Conservation (phyloP, 2,888 invertebrate species). For the Crocallis elinguaria region DNA sequence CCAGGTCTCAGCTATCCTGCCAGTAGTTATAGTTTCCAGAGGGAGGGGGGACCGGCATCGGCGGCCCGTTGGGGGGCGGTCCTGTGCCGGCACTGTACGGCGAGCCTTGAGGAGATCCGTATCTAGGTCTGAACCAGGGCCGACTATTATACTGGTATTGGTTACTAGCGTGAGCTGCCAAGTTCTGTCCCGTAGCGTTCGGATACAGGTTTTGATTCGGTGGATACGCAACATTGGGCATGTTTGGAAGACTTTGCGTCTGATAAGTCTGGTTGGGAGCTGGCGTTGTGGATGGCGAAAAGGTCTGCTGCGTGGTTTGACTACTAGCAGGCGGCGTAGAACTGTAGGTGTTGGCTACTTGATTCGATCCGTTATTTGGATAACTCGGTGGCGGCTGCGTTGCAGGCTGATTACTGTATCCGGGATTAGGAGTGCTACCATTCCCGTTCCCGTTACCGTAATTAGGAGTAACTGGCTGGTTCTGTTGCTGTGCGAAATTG, state of each 20-base stretch:
- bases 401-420: slow-evolving; percentile 52
- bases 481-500: slow-evolving; percentile 52
- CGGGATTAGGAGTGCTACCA: slow-evolving; percentile 43
- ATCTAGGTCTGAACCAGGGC: slow-evolving; percentile 77
- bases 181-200: slow-evolving; percentile 76
- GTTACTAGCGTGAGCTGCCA: slow-evolving; percentile 78
- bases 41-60: slow-evolving; percentile 74
- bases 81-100: slow-evolving; percentile 65
- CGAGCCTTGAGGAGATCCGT: slow-evolving; percentile 74
- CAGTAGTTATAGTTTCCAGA: slow-evolving; percentile 75
- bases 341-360: slow-evolving; percentile 55
- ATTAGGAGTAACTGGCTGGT: slow-evolving; percentile 57
- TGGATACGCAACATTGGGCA: slow-evolving; percentile 66
- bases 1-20: slow-evolving; percentile 78
- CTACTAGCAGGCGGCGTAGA: slow-evolving; percentile 55
- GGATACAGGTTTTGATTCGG: slow-evolving; percentile 75
- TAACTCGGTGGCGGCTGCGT: slow-evolving; percentile 66
- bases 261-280: slow-evolving; percentile 70
- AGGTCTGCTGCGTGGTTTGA: slow-evolving; percentile 64
- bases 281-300: slow-evolving; percentile 73
- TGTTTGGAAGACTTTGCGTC: slow-evolving; percentile 55
- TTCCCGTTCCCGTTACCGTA: slow-evolving; percentile 59
- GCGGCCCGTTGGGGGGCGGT: slow-evolving; percentile 61
- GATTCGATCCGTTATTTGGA: slow-evolving; percentile 63
- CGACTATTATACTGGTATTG: slow-evolving; percentile 77